Percentiles rank a stretch among this genome's conserved stretches.
phyloP scores from a whole-genome alignment of 2,113 vertebrate genomes.

The Callospermophilus lateralis region DNA sequence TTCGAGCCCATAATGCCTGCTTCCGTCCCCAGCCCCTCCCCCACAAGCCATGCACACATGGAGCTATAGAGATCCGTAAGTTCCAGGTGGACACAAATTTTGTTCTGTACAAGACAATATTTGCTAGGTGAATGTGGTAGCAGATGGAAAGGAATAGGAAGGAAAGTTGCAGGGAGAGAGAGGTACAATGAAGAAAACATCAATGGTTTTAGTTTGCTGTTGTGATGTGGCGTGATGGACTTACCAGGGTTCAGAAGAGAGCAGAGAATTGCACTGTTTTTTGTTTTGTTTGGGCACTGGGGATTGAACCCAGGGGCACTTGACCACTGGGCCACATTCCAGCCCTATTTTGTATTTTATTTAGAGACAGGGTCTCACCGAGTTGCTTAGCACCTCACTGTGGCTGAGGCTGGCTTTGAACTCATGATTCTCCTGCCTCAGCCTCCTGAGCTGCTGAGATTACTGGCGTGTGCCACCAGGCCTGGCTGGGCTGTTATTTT shows the following conservation, averaged over 20 bases:
- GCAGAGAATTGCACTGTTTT: not conserved
- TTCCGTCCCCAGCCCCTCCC: not conserved
- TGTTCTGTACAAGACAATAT: not conserved
- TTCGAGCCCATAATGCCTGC: accelerated
- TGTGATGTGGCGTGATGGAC: not conserved
- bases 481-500: not conserved
- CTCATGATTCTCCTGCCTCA: too few species aligned
- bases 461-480: too few species aligned
- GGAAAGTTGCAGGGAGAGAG: too few species aligned
- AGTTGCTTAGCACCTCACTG: too few species aligned
- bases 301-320: too few species aligned
- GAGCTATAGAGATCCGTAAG: accelerated
- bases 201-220: not conserved
- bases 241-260: not conserved
- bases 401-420: too few species aligned
- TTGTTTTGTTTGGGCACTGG: too few species aligned
- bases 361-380: too few species aligned
- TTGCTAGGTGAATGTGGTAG: not conserved
- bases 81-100: not conserved
- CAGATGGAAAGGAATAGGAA: not conserved
- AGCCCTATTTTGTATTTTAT: too few species aligned
- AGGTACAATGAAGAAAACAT: not conserved
- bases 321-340: too few species aligned
- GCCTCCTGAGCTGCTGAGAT: too few species aligned
- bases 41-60: accelerated